Evolutionary conservation across 1,140 invertebrate species (phyloP).

Genomic region (Frieseomelitta varia): DNA sequence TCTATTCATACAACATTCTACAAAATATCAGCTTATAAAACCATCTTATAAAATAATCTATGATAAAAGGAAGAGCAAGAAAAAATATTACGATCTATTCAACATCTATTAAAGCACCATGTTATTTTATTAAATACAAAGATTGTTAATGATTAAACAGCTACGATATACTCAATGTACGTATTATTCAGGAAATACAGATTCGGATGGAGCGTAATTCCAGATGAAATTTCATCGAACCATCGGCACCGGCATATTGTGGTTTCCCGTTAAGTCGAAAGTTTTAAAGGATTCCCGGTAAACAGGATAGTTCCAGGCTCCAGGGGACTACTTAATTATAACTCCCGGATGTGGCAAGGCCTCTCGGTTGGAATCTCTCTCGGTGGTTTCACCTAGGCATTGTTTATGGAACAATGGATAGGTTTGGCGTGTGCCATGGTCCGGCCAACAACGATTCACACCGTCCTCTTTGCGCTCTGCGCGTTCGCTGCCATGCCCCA

Average conservation of each 20-base stretch:
- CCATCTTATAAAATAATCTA: neutral
- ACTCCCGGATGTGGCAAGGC: slow-evolving; percentile 52
- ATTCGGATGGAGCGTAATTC: neutral
- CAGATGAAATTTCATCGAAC: slow-evolving; percentile 42
- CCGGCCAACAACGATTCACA: slow-evolving; percentile 55
- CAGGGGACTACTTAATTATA: slow-evolving; percentile 73
- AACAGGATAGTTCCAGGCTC: slow-evolving; percentile 55
- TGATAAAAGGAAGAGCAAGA: neutral
- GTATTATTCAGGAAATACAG: too few relatives aligned
- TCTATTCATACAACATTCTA: too few relatives aligned
- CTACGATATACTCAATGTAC: too few relatives aligned
- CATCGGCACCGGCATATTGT: slow-evolving; percentile 40
- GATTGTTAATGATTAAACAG: too few relatives aligned
- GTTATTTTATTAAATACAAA: too few relatives aligned
- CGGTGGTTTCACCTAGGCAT: slow-evolving; percentile 59
- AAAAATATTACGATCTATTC: too few relatives aligned
- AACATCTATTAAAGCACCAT: too few relatives aligned
- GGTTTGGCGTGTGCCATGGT: slow-evolving; percentile 59
- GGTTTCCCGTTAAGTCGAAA: slow-evolving; percentile 61
- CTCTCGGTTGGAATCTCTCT: slow-evolving; percentile 56
- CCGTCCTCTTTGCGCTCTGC: slow-evolving; percentile 18
- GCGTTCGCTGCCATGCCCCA: neutral
- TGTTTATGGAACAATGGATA: slow-evolving; percentile 70
- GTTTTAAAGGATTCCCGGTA: slow-evolving; percentile 58
- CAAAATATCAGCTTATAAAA: too few relatives aligned